phyloP scores from a whole-genome alignment of 2,113 vertebrate genomes.

The Epinephelus moara region DNA sequence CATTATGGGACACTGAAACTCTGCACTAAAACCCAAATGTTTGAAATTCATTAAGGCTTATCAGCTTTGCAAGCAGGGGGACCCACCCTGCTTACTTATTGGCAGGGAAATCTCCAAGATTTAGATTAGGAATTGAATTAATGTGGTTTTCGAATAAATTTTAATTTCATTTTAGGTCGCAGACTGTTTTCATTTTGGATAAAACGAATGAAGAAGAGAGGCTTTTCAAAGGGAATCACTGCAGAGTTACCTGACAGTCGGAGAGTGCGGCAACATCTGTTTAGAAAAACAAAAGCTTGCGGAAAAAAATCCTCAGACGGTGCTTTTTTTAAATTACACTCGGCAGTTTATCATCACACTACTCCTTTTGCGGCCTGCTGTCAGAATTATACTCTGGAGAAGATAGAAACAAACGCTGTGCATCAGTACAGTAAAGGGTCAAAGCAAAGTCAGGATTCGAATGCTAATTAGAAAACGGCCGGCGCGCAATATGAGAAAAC shows the following conservation, averaged over 20 bases:
- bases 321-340: slow-evolving; percentile 12
- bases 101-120: neutral
- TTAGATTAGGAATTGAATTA: neutral
- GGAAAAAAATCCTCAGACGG: slow-evolving; percentile 11
- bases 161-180: neutral
- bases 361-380: neutral
- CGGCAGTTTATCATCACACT: slow-evolving; percentile 3
- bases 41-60: slow-evolving; percentile 1
- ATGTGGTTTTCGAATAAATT: neutral
- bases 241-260: slow-evolving; percentile 32
- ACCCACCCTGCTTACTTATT: neutral
- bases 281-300: slow-evolving; percentile 44
- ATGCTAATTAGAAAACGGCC: slow-evolving; percentile 28
- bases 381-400: slow-evolving; percentile 8
- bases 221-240: neutral
- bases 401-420: slow-evolving; percentile 6
- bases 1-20: neutral
- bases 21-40: slow-evolving; percentile 3
- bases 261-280: slow-evolving; percentile 15
- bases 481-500: slow-evolving; percentile 18
- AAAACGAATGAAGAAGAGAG: neutral
- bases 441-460: slow-evolving; percentile 18
- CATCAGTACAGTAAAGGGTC: slow-evolving; percentile 14
- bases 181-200: slow-evolving; percentile 1
- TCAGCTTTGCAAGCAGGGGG: slow-evolving; percentile 1